Conservation (phyloP, 35 echinoderm and acorn worm species). For the Apostichopus parvimensis region DNA sequence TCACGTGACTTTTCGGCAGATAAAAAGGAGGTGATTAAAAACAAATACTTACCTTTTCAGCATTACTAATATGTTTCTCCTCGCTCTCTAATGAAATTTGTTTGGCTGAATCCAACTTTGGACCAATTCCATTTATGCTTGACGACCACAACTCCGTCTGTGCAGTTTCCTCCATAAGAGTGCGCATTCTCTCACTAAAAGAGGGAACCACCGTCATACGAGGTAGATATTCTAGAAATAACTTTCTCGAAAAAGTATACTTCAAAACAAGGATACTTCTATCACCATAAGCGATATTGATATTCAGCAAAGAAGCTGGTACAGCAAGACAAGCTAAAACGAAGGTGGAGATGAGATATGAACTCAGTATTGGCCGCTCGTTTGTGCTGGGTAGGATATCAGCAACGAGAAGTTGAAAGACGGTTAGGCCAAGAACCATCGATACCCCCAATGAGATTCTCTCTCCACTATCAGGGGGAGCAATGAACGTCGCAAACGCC, state of each 20-base stretch:
- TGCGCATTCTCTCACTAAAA: slow-evolving; percentile 2
- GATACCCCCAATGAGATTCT: background rate
- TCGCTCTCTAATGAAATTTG: too few species aligned
- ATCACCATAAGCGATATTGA: slow-evolving; percentile 15
- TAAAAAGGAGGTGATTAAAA: too few species aligned
- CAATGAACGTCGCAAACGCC: background rate
- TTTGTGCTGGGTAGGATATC: background rate
- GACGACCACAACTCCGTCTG: too few species aligned
- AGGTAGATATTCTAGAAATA: background rate
- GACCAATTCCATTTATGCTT: too few species aligned
- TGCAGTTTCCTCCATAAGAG: background rate
- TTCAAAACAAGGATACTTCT: background rate
- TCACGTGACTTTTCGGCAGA: too few species aligned
- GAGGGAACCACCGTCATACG: background rate
- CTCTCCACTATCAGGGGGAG: background rate
- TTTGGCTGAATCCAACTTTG: too few species aligned
- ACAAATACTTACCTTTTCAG: too few species aligned
- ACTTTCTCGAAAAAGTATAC: background rate
- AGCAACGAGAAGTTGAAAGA: slow-evolving; percentile 4
- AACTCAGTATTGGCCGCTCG: background rate
- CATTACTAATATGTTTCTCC: too few species aligned
- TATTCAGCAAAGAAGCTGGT: background rate
- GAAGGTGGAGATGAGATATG: slow-evolving; percentile 8
- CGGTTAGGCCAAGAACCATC: background rate
- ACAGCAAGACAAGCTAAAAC: background rate